Evolutionary conservation across 2,888 invertebrate species (phyloP).

Genomic region (Gymnosoma rotundatum): DNA sequence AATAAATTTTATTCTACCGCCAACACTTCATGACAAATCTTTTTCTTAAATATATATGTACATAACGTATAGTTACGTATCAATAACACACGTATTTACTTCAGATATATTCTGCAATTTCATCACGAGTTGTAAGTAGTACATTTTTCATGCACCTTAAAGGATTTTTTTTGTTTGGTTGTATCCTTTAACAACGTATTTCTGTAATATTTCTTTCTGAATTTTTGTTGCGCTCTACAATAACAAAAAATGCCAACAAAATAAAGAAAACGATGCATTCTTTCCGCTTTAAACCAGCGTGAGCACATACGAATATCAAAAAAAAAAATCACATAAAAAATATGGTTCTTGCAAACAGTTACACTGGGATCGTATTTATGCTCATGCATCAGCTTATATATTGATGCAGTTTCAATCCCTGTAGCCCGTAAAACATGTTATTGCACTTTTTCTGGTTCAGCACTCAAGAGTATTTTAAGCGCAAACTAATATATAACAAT

Average conservation of each 20-base stretch:
- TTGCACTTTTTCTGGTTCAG: constrained; percentile 66
- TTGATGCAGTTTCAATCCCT: constrained; percentile 45
- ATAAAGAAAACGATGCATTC: constrained; percentile 33
- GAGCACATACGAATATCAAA: neutral
- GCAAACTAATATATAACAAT: constrained; percentile 51
- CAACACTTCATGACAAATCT: neutral
- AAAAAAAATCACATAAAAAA: constrained; percentile 16
- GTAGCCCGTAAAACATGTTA: constrained; percentile 53
- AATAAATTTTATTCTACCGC: neutral
- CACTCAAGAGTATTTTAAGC: constrained; percentile 64
- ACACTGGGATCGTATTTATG: neutral
- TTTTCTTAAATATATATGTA: too few species aligned
- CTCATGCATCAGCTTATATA: neutral
- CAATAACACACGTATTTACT: constrained; percentile 15
- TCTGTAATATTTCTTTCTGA: constrained; percentile 6
- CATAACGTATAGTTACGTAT: neutral
- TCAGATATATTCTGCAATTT: constrained; percentile 23
- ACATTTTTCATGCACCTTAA: constrained; percentile 43
- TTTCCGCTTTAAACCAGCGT: constrained; percentile 13
- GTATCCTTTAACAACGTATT: neutral
- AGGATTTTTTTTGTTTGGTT: constrained; percentile 1
- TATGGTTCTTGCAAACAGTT: neutral
- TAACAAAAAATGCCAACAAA: neutral
- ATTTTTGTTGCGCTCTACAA: constrained; percentile 21
- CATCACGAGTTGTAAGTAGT: constrained; percentile 24